A percentile compares a stretch with the other conserved stretches of the same genome.
These are phyloP conservation scores for Prunella himalayana DNA, from an alignment of 2,113 vertebrate genomes.

Conservation along the genomic window DNA sequence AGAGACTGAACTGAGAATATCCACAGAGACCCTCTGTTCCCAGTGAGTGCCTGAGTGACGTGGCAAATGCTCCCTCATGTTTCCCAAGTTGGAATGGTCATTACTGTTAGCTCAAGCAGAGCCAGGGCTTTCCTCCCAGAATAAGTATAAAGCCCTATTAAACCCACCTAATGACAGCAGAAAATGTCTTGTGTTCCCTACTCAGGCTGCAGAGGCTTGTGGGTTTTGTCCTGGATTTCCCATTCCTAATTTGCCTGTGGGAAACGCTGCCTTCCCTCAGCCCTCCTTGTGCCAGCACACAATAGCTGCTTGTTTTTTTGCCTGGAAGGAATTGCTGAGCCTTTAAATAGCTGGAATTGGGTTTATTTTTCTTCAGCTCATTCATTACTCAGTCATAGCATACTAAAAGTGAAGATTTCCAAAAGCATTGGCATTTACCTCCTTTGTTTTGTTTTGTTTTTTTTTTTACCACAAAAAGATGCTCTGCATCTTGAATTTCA, in stretches of 20 bases:
- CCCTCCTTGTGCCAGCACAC: not conserved
- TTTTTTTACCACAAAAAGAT: not conserved
- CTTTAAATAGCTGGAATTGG: slow-evolving; percentile 17
- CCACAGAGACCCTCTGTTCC: not conserved
- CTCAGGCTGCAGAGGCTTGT: not conserved
- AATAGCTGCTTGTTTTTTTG: slow-evolving; percentile 31
- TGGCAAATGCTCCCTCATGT: not conserved
- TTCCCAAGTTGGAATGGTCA: not conserved
- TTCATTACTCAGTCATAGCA: not conserved
- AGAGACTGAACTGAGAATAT: no score
- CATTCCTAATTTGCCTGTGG: slow-evolving; percentile 50
- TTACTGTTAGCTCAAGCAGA: not conserved
- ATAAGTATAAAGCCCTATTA: not conserved
- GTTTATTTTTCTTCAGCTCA: slow-evolving; percentile 23
- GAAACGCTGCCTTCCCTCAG: not conserved
- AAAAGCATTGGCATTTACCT: not conserved
- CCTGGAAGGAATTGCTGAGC: slow-evolving; percentile 1
- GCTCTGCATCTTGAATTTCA: not conserved
- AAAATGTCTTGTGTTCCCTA: slow-evolving; percentile 12
- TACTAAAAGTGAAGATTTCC: not conserved
- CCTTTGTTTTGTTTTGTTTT: not conserved
- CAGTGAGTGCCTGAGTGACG: not conserved
- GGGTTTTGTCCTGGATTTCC: slow-evolving; percentile 36
- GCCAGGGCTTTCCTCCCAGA: not conserved
- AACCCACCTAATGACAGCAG: slow-evolving; percentile 26